These are phyloP conservation scores for Ctenomys sociabilis DNA, from an alignment of 2,113 vertebrate species.

Conservation along the genomic window DNA sequence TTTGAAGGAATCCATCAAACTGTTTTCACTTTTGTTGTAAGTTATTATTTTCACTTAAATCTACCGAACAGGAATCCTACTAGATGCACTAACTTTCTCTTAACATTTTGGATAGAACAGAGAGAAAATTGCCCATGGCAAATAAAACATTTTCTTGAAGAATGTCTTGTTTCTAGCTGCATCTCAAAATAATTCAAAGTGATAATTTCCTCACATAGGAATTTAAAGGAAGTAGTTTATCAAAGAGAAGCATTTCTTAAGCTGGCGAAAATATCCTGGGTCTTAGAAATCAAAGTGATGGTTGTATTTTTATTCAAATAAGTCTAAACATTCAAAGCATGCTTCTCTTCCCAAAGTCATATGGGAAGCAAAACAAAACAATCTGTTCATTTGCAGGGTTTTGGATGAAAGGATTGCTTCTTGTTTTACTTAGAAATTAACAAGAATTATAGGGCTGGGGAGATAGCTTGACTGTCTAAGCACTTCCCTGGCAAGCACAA, in stretches of 20 bases:
- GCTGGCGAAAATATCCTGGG: conserved; percentile 34
- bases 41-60: conserved; percentile 69
- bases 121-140: conserved; percentile 39
- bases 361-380: conserved; percentile 3
- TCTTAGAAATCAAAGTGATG: conserved; percentile 59
- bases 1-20: conserved; percentile 53
- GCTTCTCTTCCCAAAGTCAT: background rate
- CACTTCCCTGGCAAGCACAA: too few relatives aligned
- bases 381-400: conserved; percentile 45
- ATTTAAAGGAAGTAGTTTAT: conserved; percentile 56
- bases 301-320: conserved; percentile 64
- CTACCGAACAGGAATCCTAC: conserved; percentile 32
- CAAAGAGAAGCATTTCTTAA: conserved; percentile 32
- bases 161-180: conserved; percentile 17
- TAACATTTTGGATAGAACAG: conserved; percentile 60
- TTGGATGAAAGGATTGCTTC: conserved; percentile 3
- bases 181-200: conserved; percentile 60
- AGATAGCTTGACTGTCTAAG: too few relatives aligned
- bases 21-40: conserved; percentile 55
- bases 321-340: conserved; percentile 58
- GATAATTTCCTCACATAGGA: conserved; percentile 52
- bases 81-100: background rate
- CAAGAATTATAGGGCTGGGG: background rate
- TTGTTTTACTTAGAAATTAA: conserved; percentile 43
- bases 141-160: conserved; percentile 52